Base-by-base conservation (phyloP, 2,888 invertebrate species). In the Pristionchus arcanus region DNA sequence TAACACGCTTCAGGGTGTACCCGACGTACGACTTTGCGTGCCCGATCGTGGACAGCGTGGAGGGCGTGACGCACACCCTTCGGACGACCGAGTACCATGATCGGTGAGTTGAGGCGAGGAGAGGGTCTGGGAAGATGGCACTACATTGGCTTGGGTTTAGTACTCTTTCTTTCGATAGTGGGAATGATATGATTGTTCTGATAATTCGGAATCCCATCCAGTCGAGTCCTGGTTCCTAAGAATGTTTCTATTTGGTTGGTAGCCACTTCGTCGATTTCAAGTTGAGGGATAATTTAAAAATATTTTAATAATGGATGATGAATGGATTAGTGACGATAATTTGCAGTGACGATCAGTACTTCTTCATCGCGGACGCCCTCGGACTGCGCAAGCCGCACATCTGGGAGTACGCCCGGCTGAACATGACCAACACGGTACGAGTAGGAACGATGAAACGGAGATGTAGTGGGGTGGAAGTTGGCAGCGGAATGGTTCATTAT, bases 21-120 rank as follows among this genome's bases (percentile, higher is more conserved):
- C 99, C 99, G 37, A 99, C 99, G 0, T 99, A 99, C 95, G 99
- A 99, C 96, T 99, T 99, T 96, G 98, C 99, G 0, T 99, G 99
- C 95, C 99, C 99, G 0, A 98, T 99, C 87, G 99, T 99, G 87
- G 99, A 99, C 96, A 97, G 98, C 28, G 96, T 98, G 87, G 99
- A 99, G 96, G 97, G 97, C 89, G 98, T 99, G 31, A 99, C 99
- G 0, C 99, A 99, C 95, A 98, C 98, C 0, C 96, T 99, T 88
- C 96, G 99, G 86, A 99, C 99, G 0, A 99, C 98, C 96, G 99
- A 99, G 96, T 99, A 99, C 96, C 98, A 98, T 95, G 99, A 99
- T 96, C 96, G 98, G 91, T 91, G 49, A 42, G 81, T 83, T 25
- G 15, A 84, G 31, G 49, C 13, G 84, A 7, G n/a, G 42, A 42